Evolutionary conservation across 2,888 invertebrate genomes (phyloP), one percentile per base, ranked within the genome.

Genomic region (Metacarcinus magister): DNA sequence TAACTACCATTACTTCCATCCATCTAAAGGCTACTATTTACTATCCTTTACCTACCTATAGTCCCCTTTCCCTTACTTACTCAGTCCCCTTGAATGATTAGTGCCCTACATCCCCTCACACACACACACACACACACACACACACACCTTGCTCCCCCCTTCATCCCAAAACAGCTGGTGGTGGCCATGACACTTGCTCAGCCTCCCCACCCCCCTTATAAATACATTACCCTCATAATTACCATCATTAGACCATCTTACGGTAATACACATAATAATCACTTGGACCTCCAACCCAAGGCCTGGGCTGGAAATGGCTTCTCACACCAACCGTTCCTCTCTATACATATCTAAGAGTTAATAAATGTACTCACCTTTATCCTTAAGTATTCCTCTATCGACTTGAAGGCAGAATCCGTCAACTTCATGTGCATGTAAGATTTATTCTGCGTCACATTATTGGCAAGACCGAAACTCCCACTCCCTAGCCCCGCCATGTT

Each of bases 361-460:
- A 87, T 19, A 23, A 16, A 0, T 10, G 67, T 60, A 94, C 96
- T 96, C 82, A 96, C 96, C 96, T 95, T 96, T 60, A 93, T 95
- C 93, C 95, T 60, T 91, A 91, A 28, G 95, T 96, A 96, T 75
- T 96, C 96, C 96, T 96, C 96, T 90, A 96, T 95, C 46, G 96
- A 95, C 75, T 75, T 96, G 90, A 96, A 95, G 32, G 96, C 96
- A 32, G 96, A 96, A 95, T 96, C 96, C 90, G 96, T 96, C 93
- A 96, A 95, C 75, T 96, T 96, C 93, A 96, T 93, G 44, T 96
- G 95, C 43, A 96, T 60, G 90, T 95, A 96, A 67, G 95, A 93
- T 95, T 95, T 95, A 82, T 95, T 96, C 93, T 96, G 95, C 89
- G 89, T 96, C 91, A 95, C 95, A 95, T 96, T 96, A 95, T 93